A percentile compares a stretch with the other conserved stretches of the same genome.
Evolutionary conservation across 2,113 vertebrate genomes (phyloP).

Genomic region (Zeus faber): DNA sequence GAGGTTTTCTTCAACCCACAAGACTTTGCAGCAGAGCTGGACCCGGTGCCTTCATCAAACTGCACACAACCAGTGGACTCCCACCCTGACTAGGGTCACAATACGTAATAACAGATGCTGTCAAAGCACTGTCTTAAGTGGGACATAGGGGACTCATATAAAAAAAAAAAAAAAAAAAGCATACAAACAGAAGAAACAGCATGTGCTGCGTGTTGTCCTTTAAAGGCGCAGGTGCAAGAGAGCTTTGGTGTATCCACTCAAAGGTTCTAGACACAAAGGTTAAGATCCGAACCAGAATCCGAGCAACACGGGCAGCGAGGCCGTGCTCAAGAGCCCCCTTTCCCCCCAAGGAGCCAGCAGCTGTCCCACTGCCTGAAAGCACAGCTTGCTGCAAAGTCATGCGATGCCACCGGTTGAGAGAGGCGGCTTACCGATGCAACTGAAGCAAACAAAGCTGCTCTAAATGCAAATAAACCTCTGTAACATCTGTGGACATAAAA

Average conservation of each 20-base stretch:
- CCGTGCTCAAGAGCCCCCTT: neutral
- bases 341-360: slow-evolving; percentile 16
- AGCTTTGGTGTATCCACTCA: neutral
- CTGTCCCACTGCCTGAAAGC: slow-evolving; percentile 38
- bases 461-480: slow-evolving; percentile 59
- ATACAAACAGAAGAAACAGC: neutral
- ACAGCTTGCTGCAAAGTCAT: slow-evolving; percentile 45
- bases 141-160: too few species aligned
- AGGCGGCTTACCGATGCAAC: slow-evolving; percentile 55
- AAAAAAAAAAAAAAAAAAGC: neutral
- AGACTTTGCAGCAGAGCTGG: too few species aligned
- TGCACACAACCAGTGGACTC: too few species aligned
- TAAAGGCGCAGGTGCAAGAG: neutral
- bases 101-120: too few species aligned
- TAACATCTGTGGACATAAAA: slow-evolving; percentile 52
- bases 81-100: too few species aligned
- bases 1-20: too few species aligned
- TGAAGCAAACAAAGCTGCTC: slow-evolving; percentile 50
- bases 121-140: neutral
- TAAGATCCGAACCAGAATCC: too few species aligned
- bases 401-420: slow-evolving; percentile 28
- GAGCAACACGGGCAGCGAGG: neutral
- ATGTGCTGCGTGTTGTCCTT: neutral
- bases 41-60: too few species aligned
- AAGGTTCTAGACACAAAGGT: too few species aligned